Evolutionary conservation across 1,140 invertebrate genomes (phyloP), one percentile per base, ranked within the genome.

Genomic region (Hylaeus anthracinus): DNA sequence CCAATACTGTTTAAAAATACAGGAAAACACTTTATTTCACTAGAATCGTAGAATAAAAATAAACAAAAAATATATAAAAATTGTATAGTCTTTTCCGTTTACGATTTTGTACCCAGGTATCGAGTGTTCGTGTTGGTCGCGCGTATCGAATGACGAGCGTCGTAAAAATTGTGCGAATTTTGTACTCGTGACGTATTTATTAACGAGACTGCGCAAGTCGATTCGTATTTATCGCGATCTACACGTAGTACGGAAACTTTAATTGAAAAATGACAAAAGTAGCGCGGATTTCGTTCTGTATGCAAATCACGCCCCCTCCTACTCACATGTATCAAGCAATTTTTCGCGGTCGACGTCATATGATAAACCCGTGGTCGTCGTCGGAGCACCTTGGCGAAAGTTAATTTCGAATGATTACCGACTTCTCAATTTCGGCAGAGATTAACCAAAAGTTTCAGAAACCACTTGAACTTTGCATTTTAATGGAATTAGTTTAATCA

Each of bases 291-390:
- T 70, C 65, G 6, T 48, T 81, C 12, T 51, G 37, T 70, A 64
- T 81, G 65, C 37, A 81, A 81, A 81, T 81, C 56, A 1, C 12
- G 55, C 43, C 72, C 1, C 63, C 26, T 26, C 26, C 26, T 26
- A 26, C 26, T 26, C 12, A 10, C 15, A 12, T 6, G 26, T 39
- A 63, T 39, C 77, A n/a, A 4, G 45, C 72, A 10, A 56, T 74
- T 51, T 51, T 73, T 73, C 12, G 48, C 26, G 1, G 45, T 51
- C 48, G 37, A 5, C 53, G 48, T 26, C 26, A 26, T 26, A 26
- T 26, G 26, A 26, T 26, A 26, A 14, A 60, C 5, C 41, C 41
- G 10, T 37, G 37, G 8, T 39, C 12, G 2, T 15, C 10, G 4
- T 4, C 26, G 3, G 2, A 43, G 51, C 55, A 65, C 53, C 39